Conservation (phyloP, 2,888 invertebrate species). For the Dryococelus australis region DNA sequence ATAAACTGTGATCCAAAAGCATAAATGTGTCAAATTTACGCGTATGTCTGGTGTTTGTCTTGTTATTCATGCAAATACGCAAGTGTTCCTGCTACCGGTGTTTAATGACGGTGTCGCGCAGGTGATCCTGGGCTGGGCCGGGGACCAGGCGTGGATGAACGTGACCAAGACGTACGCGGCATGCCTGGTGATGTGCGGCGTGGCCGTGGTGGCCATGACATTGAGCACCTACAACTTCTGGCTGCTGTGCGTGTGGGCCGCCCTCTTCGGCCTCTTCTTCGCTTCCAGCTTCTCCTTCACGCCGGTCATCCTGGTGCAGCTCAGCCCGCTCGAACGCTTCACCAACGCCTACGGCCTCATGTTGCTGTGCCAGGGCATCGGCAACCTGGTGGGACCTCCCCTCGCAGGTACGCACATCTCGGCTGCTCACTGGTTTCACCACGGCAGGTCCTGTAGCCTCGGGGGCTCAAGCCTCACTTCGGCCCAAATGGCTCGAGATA, state of each 20-base stretch:
- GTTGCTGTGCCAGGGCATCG: constrained; percentile 89
- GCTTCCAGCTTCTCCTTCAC: constrained; percentile 92
- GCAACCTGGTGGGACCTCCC: constrained; percentile 91
- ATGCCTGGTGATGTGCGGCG: constrained; percentile 75
- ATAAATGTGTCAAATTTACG: too few relatives aligned
- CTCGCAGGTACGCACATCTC: constrained; percentile 72
- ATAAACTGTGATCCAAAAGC: too few relatives aligned
- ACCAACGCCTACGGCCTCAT: constrained; percentile 92
- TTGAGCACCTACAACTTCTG: constrained; percentile 62
- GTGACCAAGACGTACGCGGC: constrained; percentile 82
- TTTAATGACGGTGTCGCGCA: constrained; percentile 53
- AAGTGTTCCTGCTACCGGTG: not conserved
- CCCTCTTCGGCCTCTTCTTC: constrained; percentile 87
- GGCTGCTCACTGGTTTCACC: not conserved
- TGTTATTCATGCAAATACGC: too few relatives aligned
- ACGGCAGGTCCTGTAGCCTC: too few relatives aligned
- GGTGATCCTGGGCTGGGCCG: constrained; percentile 86
- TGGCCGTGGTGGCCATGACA: constrained; percentile 69
- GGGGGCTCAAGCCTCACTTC: too few relatives aligned
- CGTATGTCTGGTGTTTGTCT: too few relatives aligned
- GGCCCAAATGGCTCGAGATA: too few relatives aligned
- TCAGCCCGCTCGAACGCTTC: constrained; percentile 90
- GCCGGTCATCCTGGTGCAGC: constrained; percentile 85
- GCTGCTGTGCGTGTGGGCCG: constrained; percentile 62
- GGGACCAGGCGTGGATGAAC: constrained; percentile 85